Conservation (phyloP, 2,797 vertebrate genomes). For the Arvicola amphibius region DNA sequence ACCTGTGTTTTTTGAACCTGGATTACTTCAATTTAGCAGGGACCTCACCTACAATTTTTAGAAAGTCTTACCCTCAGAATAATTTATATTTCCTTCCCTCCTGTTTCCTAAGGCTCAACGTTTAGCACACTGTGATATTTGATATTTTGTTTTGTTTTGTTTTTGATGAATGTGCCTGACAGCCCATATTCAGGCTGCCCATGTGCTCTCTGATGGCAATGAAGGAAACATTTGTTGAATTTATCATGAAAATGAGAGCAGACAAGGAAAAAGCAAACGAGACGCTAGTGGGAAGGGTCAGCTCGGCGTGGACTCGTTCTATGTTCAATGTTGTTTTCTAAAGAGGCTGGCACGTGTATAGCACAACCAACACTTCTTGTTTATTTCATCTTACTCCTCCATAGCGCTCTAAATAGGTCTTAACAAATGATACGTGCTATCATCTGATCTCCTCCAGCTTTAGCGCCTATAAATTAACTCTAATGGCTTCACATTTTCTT, state of each 20-base stretch:
- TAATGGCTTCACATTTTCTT: conserved; percentile 37
- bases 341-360: conserved; percentile 28
- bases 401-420: conserved; percentile 1
- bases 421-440: conserved; percentile 26
- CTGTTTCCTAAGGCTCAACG: conserved; percentile 5
- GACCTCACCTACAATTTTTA: background rate
- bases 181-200: conserved; percentile 40
- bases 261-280: conserved; percentile 33
- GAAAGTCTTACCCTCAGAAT: background rate
- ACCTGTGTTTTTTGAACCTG: background rate
- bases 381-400: background rate
- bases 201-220: conserved; percentile 5
- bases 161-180: background rate
- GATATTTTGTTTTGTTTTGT: background rate
- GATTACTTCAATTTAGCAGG: background rate
- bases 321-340: background rate
- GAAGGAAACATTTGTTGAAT: conserved; percentile 42
- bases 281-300: background rate
- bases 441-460: background rate
- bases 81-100: background rate
- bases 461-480: conserved; percentile 22
- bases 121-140: background rate
- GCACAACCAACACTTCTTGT: background rate
- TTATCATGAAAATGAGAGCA: conserved; percentile 50
- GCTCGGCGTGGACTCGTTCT: background rate